These are phyloP conservation scores for Heliconius hortense DNA, from an alignment of 2,888 invertebrate species.

Conservation along the genomic window DNA sequence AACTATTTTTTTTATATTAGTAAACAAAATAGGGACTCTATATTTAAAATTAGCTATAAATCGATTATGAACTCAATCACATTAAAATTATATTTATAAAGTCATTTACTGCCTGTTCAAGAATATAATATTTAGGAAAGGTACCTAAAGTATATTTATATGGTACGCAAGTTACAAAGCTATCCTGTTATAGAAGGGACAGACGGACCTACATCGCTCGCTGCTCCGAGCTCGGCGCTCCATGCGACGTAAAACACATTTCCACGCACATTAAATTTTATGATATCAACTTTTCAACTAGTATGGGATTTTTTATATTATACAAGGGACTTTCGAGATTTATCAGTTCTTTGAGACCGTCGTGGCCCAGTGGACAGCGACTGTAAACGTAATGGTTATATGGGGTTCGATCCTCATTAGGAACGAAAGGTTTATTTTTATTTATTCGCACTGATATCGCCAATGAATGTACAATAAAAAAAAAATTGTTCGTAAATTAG, in stretches of 20 bases:
- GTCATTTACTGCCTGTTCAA: no score
- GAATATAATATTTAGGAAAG: no score
- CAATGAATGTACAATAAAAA: not conserved
- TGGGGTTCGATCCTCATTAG: not conserved
- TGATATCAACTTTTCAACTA: conserved; percentile 63
- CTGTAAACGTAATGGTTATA: no score
- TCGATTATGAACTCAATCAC: no score
- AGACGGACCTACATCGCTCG: not conserved
- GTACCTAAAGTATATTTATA: not conserved
- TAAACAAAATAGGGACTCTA: no score
- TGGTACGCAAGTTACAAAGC: conserved; percentile 21
- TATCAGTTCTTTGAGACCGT: not conserved
- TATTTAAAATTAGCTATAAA: no score
- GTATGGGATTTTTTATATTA: conserved; percentile 34
- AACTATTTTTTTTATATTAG: no score
- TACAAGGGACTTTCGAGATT: not conserved
- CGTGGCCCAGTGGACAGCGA: not conserved
- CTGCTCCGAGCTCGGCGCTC: conserved; percentile 33
- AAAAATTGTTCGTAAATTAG: no score
- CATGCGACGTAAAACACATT: conserved; percentile 52
- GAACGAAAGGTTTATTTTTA: not conserved
- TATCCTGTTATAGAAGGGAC: conserved; percentile 30
- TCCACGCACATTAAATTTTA: conserved; percentile 63
- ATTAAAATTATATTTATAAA: no score
- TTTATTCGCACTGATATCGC: not conserved